Evolutionary conservation across 1,140 invertebrate species (phyloP), one percentile per base, ranked within the genome.

Genomic region (Drosophila azteca): DNA sequence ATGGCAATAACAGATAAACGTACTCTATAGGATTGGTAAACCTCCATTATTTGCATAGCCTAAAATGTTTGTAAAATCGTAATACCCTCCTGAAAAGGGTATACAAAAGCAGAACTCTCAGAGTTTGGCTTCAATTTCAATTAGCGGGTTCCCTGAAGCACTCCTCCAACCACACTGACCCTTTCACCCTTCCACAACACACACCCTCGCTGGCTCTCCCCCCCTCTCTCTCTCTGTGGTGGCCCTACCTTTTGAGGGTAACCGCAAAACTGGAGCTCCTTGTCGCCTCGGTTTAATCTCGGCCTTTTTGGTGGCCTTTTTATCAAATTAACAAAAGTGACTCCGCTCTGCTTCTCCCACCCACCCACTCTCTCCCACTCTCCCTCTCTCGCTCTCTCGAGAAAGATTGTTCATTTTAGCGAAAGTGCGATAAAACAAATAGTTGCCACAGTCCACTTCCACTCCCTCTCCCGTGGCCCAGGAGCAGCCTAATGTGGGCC

Each of bases 241-340:
- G 11, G 35, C 35, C 35, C 35, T 11, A 13, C 15, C 39, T 13
- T 57, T 55, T 20, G 17, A 20, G 13, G 24, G 17, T 61, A 39
- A 74, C 71, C 62, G 43, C 52, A 61, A 39, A 75, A 65, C 61
- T 74, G 69, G 51, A 57, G 55, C 68, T 59, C 35, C 58, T 88
- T 68, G 63, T 72, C 68, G 63, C 64, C 73, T 70, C 67, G 55
- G 59, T 59, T 70, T 90, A 87, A 90, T 90, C 82, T 82, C 79
- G 55, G 89, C 75, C 74, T 67, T 79, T 65, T 81, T 74, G 75
- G 63, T 74, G 75, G 63, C 83, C 83, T 81, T 87, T 90, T 90
- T 90, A 90, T 90, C 88, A 90, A 90, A 90, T 90, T 90, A 90
- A 90, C 88, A 90, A 90, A 90, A 90, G 80, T 84, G 77, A 77